These are phyloP conservation scores for Bubalus kerabau DNA, from an alignment of 2,113 vertebrate species.

Conservation along the genomic window DNA sequence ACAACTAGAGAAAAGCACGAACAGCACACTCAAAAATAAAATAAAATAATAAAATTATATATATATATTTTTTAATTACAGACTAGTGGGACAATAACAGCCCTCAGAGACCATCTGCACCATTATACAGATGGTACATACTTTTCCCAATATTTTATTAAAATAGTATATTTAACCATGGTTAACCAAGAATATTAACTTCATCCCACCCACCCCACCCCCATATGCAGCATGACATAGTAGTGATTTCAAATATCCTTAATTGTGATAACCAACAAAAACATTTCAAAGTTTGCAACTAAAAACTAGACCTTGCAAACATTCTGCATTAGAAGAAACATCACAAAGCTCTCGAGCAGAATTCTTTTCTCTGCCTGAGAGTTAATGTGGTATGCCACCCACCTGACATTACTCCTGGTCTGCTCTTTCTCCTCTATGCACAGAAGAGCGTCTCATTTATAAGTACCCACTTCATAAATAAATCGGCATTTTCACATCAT, in stretches of 20 bases:
- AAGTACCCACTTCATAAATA: constrained; percentile 86
- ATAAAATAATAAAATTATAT: neutral
- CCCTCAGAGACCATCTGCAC: neutral
- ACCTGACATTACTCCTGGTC: constrained; percentile 71
- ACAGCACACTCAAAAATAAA: neutral
- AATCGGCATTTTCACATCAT: constrained; percentile 78
- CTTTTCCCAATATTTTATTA: constrained; percentile 90
- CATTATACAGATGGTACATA: neutral
- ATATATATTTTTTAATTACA: no score
- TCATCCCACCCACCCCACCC: constrained; percentile 33
- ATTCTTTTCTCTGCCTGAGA: constrained; percentile 72
- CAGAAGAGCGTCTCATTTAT: constrained; percentile 78
- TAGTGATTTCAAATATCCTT: constrained; percentile 84
- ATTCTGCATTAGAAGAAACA: constrained; percentile 76
- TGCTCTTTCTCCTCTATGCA: constrained; percentile 76
- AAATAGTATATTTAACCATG: constrained; percentile 91
- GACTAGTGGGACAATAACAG: neutral
- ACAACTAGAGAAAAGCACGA: accelerated
- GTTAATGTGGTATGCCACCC: constrained; percentile 52
- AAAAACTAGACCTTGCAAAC: constrained; percentile 76
- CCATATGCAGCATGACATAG: constrained; percentile 80
- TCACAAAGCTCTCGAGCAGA: constrained; percentile 78
- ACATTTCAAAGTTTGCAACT: constrained; percentile 80
- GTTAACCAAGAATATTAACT: constrained; percentile 86
- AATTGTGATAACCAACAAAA: constrained; percentile 78